Conservation (phyloP, 2,888 invertebrate genomes). For the Kuschelorhynchus macadamiae region DNA sequence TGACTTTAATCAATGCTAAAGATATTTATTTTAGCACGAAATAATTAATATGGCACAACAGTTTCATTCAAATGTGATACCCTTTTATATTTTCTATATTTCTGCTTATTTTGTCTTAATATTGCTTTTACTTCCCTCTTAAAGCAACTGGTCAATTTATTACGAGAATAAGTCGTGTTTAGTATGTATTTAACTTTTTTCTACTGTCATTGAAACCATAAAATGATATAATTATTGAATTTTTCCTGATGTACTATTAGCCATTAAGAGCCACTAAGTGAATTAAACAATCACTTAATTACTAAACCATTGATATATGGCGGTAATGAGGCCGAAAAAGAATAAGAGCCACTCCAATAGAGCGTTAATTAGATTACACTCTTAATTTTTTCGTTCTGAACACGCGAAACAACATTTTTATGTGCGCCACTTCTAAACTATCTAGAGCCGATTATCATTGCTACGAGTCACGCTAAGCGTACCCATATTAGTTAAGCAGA, state of each 20-base stretch:
- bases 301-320: conserved; percentile 57
- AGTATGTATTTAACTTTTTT: too few species aligned
- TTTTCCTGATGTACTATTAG: conserved; percentile 10
- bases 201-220: too few species aligned
- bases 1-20: too few species aligned
- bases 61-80: too few species aligned
- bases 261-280: conserved; percentile 39
- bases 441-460: conserved; percentile 58
- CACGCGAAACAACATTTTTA: conserved; percentile 62
- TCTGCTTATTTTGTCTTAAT: too few species aligned
- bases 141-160: too few species aligned
- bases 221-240: conserved; percentile 1
- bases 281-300: conserved; percentile 58
- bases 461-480: conserved; percentile 16
- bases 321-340: conserved; percentile 55
- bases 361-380: conserved; percentile 64
- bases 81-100: too few species aligned
- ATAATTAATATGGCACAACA: too few species aligned
- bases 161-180: too few species aligned
- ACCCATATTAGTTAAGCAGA: not conserved
- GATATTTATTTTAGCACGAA: too few species aligned
- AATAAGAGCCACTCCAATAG: conserved; percentile 62
- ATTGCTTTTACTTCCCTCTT: too few species aligned
- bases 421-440: conserved; percentile 59
- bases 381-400: conserved; percentile 55